A percentile compares a stretch with the other conserved stretches of the same genome.
These are phyloP conservation scores for Drosophila buzzatii DNA, from an alignment of 2,888 invertebrate genomes.

Conservation along the genomic window DNA sequence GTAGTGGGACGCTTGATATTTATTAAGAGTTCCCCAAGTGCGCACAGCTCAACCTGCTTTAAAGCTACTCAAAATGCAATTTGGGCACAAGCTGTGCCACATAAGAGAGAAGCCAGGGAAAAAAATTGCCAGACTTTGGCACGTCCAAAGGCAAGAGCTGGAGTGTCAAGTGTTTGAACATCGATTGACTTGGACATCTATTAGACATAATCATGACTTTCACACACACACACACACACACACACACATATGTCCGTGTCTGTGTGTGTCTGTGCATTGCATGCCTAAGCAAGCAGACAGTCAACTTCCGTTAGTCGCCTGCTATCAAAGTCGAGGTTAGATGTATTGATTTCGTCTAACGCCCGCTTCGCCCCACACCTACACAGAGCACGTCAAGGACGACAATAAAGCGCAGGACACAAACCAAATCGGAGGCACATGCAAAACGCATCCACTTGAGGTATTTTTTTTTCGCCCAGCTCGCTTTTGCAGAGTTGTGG, in stretches of 20 bases:
- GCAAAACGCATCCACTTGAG: constrained; percentile 68
- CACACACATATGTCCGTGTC: not conserved
- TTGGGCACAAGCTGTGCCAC: constrained; percentile 10
- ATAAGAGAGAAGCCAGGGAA: not conserved
- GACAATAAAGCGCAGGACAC: constrained; percentile 49
- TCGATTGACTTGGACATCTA: constrained; percentile 83
- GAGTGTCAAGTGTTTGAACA: constrained; percentile 80
- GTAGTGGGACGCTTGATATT: constrained; percentile 27
- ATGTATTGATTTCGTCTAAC: constrained; percentile 65
- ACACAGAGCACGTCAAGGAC: constrained; percentile 53
- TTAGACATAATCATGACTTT: constrained; percentile 82
- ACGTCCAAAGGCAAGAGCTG: constrained; percentile 55
- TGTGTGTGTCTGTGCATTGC: constrained; percentile 46
- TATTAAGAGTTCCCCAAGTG: not conserved
- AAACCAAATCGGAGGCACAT: constrained; percentile 65
- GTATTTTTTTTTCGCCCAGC: constrained; percentile 21
- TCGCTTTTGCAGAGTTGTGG: not conserved
- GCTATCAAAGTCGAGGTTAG: constrained; percentile 29
- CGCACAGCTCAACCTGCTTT: not conserved
- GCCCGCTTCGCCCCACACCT: not conserved
- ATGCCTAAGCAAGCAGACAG: constrained; percentile 72
- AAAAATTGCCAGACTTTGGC: constrained; percentile 35
- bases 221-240: constrained; percentile 8
- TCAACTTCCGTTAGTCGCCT: constrained; percentile 61
- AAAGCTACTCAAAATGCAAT: constrained; percentile 11